phyloP scores from a whole-genome alignment of 1,140 invertebrate species.

The Caenorhabditis briggsae region DNA sequence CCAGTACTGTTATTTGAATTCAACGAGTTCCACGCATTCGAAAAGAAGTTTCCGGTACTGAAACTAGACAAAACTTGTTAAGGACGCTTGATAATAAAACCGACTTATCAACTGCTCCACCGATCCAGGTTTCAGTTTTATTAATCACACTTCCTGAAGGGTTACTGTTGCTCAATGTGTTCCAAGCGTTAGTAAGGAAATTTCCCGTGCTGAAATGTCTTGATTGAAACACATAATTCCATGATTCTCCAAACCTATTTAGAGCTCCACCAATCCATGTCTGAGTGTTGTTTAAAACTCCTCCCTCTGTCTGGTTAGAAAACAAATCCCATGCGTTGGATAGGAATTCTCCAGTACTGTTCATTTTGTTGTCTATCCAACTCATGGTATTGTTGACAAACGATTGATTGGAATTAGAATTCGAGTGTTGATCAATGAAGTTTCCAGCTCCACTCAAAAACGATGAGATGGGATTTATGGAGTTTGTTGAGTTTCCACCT shows the following conservation, averaged over 20 bases:
- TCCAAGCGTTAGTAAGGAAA: not conserved
- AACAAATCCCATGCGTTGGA: constrained; percentile 16
- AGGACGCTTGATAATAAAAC: not conserved
- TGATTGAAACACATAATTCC: no score
- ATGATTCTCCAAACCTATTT: not conserved
- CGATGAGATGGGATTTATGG: not conserved
- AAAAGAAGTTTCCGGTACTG: not conserved
- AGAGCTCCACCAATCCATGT: constrained; percentile 7
- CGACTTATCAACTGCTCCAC: not conserved
- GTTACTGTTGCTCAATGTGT: not conserved
- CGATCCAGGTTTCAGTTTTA: not conserved
- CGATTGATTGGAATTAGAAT: not conserved
- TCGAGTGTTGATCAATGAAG: not conserved
- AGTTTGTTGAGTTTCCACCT: not conserved
- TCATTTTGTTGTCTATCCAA: constrained; percentile 24
- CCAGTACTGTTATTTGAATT: not conserved
- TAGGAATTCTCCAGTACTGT: constrained; percentile 13
- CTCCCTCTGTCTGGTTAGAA: not conserved
- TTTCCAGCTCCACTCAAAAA: not conserved
- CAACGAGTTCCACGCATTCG: not conserved
- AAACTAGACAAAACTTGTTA: no score
- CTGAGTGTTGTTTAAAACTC: constrained; percentile 1
- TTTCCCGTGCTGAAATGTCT: not conserved
- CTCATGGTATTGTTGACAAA: not conserved
- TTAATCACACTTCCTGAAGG: not conserved